Base-by-base conservation (phyloP, 2,113 vertebrate genomes). In the Embiotoca jacksoni region DNA sequence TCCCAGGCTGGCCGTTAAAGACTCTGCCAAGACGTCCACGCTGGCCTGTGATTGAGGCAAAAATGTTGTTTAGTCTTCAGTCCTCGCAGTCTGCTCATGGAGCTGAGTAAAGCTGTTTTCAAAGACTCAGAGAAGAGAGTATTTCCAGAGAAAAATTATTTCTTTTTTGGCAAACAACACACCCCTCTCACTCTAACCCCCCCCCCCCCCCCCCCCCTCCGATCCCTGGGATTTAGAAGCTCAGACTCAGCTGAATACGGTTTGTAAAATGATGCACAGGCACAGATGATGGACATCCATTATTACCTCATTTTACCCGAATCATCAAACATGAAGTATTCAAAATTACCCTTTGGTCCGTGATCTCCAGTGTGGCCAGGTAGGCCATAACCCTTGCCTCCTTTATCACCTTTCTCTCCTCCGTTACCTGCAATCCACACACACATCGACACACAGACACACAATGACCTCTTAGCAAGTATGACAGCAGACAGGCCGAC, bases 1-100 rank as follows among this genome's bases (percentile, higher is more conserved):
- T 87, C 55, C 95, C 95, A 33, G 95, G 93, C 66, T 91, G 90
- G 3, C 95, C 95, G 13, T 95, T 89, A 53, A 95, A 94, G 4
- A 73, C 91, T 79, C 88, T 90, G 50, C 94, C 95, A 35, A 73
- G 56, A 68, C 88, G 91, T 63, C 96, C 96, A 61, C 84, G 91
- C 71, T 94, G 91, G 88, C 95, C 95, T 96, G 82, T 55, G 46
- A 78, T 39, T 3, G 32, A 81, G 14, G 30, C 44, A 68, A 58
- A 83, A 71, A 74, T 37, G 56, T 71, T 44, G 52, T 80, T 87
- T 62, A 87, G 59, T 68, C 68, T 58, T 64, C 54, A 7, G 54
- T 2, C 37, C 0, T 69, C 39, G 14, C 57, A 33, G 64, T 77
- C 52, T 75, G 46, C 70, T 47, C 41, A 35, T n/a, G 47, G 16